A percentile compares a stretch with the other conserved stretches of the same genome.
phyloP scores from a whole-genome alignment of 2,113 vertebrate species.

The Chiloscyllium plagiosum region DNA sequence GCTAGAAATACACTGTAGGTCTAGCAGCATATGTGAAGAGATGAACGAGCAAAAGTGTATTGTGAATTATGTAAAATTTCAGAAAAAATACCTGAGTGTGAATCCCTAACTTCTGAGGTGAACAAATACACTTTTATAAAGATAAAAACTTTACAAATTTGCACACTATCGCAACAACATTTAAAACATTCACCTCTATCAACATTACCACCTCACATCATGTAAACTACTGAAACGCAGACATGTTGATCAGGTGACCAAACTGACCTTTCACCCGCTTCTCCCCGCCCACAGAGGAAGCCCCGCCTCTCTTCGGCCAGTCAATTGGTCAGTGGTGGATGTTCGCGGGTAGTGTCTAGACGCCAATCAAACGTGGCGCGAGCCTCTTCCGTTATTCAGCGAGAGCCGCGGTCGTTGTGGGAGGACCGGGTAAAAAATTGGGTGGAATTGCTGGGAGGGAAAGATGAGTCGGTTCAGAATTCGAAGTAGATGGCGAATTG shows the following conservation, averaged over 20 bases:
- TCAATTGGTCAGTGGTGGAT: not conserved
- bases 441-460: too few relatives aligned
- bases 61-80: not conserved
- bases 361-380: not conserved
- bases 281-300: not conserved
- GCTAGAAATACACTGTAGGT: not conserved
- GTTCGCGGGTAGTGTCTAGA: not conserved
- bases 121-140: not conserved
- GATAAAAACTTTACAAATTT: not conserved
- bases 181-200: not conserved
- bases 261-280: not conserved
- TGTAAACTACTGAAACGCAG: not conserved
- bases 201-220: not conserved
- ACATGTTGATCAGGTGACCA: slow-evolving; percentile 23
- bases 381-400: not conserved
- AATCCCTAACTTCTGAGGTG: not conserved
- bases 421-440: not conserved
- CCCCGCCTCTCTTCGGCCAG: not conserved
- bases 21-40: not conserved
- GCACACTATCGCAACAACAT: not conserved
- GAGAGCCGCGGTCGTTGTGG: not conserved
- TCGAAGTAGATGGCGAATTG: not conserved
- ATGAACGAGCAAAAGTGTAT: not conserved
- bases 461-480: not conserved
- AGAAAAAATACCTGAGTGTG: not conserved